A percentile compares a stretch with the other conserved stretches of the same genome.
These are phyloP conservation scores for Disparrhopalites patrizii DNA, from an alignment of 2,888 invertebrate genomes.

Conservation along the genomic window DNA sequence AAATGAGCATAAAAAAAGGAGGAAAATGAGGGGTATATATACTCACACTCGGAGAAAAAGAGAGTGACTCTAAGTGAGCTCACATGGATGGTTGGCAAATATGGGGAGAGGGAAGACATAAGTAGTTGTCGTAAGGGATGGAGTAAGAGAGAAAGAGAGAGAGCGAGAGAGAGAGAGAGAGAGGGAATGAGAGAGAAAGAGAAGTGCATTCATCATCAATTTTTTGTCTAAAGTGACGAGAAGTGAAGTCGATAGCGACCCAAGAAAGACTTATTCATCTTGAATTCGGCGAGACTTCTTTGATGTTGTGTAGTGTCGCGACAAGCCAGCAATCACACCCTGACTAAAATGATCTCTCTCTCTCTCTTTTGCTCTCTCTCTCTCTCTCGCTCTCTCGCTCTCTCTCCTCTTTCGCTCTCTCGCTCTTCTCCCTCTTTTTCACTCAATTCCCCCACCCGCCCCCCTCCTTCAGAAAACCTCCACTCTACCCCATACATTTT, in stretches of 20 bases:
- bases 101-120: too few species aligned
- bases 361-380: conserved; percentile 7
- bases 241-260: conserved; percentile 42
- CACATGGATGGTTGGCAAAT: neutral
- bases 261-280: conserved; percentile 45
- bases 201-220: conserved; percentile 47
- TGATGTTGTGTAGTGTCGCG: conserved; percentile 47
- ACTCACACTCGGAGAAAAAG: too few species aligned
- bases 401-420: neutral
- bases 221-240: conserved; percentile 48
- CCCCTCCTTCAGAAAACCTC: too few species aligned
- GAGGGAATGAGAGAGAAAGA: conserved; percentile 19
- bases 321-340: conserved; percentile 44
- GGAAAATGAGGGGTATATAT: neutral
- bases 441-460: too few species aligned
- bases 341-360: conserved; percentile 33
- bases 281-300: conserved; percentile 47
- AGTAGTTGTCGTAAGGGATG: too few species aligned
- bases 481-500: too few species aligned
- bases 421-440: too few species aligned
- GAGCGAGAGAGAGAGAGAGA: too few species aligned
- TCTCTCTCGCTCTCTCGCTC: neutral
- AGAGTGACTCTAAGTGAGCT: too few species aligned
- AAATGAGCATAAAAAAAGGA: neutral
- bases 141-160: too few species aligned